A percentile compares a stretch with the other conserved stretches of the same genome.
These are phyloP conservation scores for Hybognathus amarus DNA, from an alignment of 2,797 vertebrate genomes.

Conservation along the genomic window DNA sequence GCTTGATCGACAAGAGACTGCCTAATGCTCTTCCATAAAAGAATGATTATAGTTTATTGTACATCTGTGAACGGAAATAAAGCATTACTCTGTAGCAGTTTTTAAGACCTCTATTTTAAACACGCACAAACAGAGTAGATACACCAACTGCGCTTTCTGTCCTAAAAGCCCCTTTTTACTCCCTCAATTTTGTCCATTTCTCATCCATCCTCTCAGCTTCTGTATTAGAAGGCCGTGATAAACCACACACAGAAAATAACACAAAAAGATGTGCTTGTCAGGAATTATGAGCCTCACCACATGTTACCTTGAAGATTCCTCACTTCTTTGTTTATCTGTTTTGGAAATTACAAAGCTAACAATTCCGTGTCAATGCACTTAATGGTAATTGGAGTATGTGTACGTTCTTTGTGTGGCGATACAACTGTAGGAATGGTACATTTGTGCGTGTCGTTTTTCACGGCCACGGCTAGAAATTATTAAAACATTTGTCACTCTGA, in stretches of 20 bases:
- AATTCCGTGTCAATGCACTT: constrained; percentile 26
- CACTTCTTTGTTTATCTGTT: constrained; percentile 17
- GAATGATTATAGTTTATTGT: constrained; percentile 23
- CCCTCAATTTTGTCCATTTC: constrained; percentile 59
- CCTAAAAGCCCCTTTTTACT: constrained; percentile 61
- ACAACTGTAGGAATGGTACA: constrained; percentile 2
- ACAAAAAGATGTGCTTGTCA: constrained; percentile 57
- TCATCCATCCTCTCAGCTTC: constrained; percentile 52
- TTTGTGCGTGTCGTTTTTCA: constrained; percentile 6
- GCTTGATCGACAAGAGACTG: not conserved
- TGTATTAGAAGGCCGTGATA: constrained; percentile 58
- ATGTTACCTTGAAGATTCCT: constrained; percentile 22
- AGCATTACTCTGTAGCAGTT: constrained; percentile 35
- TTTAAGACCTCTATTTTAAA: constrained; percentile 44
- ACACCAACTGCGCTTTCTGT: constrained; percentile 42
- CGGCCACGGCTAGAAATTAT: constrained; percentile 35
- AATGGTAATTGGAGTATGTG: constrained; percentile 5
- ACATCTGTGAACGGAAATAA: constrained; percentile 7
- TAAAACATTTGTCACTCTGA: constrained; percentile 45
- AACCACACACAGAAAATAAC: constrained; percentile 57
- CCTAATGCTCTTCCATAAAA: not conserved
- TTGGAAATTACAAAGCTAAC: constrained; percentile 32
- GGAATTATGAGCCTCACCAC: constrained; percentile 33
- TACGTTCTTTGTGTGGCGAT: not conserved
- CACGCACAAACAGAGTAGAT: constrained; percentile 27